Evolutionary conservation across 1,140 invertebrate genomes (phyloP).

Genomic region (Watersipora subatra): DNA sequence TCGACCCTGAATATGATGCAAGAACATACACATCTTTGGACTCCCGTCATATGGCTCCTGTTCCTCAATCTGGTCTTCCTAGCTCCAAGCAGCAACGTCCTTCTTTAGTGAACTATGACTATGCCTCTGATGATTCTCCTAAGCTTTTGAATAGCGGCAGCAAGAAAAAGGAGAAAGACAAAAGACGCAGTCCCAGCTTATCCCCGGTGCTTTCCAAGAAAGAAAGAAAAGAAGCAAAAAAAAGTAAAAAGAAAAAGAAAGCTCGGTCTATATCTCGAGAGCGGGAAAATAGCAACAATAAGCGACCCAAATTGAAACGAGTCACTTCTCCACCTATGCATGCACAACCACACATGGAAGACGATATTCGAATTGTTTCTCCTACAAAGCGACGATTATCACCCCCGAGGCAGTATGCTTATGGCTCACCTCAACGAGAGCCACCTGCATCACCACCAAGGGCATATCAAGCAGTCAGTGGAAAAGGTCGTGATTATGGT

Average conservation of each 20-base stretch:
- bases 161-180: background rate
- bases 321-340: background rate
- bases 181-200: background rate
- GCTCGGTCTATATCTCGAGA: constrained; percentile 13
- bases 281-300: constrained; percentile 7
- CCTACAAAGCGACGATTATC: background rate
- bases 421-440: background rate
- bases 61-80: background rate
- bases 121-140: background rate
- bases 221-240: constrained; percentile 14
- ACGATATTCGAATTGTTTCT: background rate
- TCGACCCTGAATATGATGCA: constrained; percentile 2
- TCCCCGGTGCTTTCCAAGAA: constrained; percentile 9
- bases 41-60: background rate
- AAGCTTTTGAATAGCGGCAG: constrained; percentile 3
- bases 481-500: background rate
- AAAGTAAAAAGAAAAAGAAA: constrained; percentile 19
- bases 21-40: background rate
- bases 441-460: background rate
- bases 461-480: background rate
- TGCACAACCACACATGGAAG: no score
- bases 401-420: background rate
- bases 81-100: background rate
- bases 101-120: background rate
- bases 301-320: background rate